Conservation (phyloP, 2,888 invertebrate species). For the Nipponacmea schrenckii region DNA sequence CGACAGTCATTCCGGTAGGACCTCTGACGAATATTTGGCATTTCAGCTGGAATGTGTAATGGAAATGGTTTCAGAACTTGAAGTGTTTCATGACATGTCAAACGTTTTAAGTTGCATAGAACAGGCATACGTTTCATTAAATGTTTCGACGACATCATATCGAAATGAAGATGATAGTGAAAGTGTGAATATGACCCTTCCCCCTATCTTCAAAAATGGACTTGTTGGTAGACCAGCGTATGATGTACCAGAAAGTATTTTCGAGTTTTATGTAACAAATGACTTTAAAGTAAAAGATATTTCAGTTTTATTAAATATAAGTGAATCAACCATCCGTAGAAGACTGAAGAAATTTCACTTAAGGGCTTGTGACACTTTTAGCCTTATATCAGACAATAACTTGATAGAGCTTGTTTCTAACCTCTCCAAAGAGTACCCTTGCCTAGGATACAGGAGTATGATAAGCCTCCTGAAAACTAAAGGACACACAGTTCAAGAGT, state of each 20-base stretch:
- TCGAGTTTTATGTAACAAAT: not conserved
- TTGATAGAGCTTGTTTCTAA: not conserved
- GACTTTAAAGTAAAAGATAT: too few species aligned
- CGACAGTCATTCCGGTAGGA: too few species aligned
- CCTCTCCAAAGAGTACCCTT: not conserved
- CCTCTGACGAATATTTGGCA: too few species aligned
- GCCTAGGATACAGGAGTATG: not conserved
- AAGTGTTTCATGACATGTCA: too few species aligned
- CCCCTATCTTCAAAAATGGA: too few species aligned
- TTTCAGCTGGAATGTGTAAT: too few species aligned
- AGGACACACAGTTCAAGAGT: not conserved
- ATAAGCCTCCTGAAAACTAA: not conserved
- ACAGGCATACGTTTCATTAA: too few species aligned
- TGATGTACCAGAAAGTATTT: not conserved
- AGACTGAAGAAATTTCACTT: not conserved
- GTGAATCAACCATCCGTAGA: not conserved
- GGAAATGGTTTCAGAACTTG: too few species aligned
- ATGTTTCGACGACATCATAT: too few species aligned
- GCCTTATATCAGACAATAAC: not conserved
- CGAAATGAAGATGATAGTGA: too few species aligned
- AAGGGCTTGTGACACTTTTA: not conserved
- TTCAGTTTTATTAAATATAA: not conserved
- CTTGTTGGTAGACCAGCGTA: not conserved
- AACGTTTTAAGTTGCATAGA: too few species aligned
- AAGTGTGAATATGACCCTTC: too few species aligned